Base-by-base conservation (phyloP, 2,888 invertebrate species). In the Ormia ochracea region DNA sequence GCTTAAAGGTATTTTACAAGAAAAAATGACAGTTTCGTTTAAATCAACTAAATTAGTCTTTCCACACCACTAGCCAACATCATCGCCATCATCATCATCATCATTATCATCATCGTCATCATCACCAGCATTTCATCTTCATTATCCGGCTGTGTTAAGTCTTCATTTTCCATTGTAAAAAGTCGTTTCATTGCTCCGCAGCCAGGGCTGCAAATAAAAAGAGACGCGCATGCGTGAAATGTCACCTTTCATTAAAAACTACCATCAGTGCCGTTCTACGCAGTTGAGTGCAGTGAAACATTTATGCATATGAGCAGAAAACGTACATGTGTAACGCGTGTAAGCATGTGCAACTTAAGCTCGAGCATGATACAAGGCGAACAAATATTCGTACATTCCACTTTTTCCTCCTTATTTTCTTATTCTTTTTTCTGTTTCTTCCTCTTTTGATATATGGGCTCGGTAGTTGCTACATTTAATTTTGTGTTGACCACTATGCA, bases 201-300 rank as follows among this genome's bases (percentile, higher is more conserved):
- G 19, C 1, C 10, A 45, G 59, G 43, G 21, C 58, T 65, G 73
- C 65, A 81, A 81, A 76, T 78, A 69, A 56, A 78, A 70, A 63
- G 65, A 78, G 61, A 79, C 77, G 81, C 82, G 83, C 87, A 85
- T 87, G 87, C 87, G 86, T 87, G 87, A 87, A 87, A 87, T 87
- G 87, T 87, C 87, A 87, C 87, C 86, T 87, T 87, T 87, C 86
- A 87, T 87, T 87, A 87, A 84, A 83, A 75, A 78, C 82, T 81
- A 80, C 68, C 82, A 81, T 83, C 74, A 72, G 14, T 68, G 59
- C 45, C 54, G 52, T 50, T 80, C 69, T 78, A 69, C 63, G 59
- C 45, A 69, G 26, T 74, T 58, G 58, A 54, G 63, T 63, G 73
- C 33, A 54, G 7, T 61, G 19, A 38, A 54, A 33, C 56, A 70